phyloP scores from a whole-genome alignment of 2,113 vertebrate species.

The Lethenteron camtschaticum region DNA sequence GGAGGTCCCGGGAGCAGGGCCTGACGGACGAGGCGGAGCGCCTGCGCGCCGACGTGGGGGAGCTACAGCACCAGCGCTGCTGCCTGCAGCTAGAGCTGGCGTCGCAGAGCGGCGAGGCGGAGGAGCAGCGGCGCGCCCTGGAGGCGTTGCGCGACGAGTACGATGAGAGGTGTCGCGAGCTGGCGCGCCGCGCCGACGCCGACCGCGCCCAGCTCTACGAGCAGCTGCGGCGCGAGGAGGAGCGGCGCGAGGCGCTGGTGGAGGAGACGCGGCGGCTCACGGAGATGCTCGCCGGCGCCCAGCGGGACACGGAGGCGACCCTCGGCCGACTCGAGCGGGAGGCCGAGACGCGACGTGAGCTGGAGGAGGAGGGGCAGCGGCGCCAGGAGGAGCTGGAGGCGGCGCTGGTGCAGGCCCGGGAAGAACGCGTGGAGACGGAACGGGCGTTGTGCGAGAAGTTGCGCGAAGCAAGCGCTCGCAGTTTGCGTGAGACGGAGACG shows the following conservation, averaged over 20 bases:
- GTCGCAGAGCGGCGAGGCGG: slow-evolving; percentile 2
- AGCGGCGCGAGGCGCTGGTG: background rate
- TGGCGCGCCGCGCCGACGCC: background rate
- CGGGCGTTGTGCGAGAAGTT: too few relatives aligned
- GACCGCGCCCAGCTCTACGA: background rate
- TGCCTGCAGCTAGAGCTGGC: slow-evolving; percentile 4
- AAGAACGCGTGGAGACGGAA: background rate
- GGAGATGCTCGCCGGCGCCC: background rate
- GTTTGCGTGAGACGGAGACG: background rate
- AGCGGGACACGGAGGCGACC: background rate
- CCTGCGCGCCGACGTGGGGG: background rate
- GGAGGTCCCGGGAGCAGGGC: background rate
- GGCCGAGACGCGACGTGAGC: background rate
- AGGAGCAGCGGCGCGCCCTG: slow-evolving; percentile 1
- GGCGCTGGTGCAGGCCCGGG: background rate
- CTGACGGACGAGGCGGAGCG: background rate
- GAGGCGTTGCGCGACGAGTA: slow-evolving; percentile 1
- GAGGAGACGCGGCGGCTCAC: background rate
- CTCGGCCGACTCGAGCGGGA: background rate
- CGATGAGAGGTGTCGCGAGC: background rate
- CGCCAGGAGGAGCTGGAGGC: background rate
- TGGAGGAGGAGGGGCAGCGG: background rate
- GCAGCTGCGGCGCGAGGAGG: background rate
- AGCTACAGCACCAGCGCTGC: background rate
- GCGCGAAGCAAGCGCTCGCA: too few relatives aligned